Conservation (phyloP, 2,888 invertebrate species). For the Lasioglossum vierecki region DNA sequence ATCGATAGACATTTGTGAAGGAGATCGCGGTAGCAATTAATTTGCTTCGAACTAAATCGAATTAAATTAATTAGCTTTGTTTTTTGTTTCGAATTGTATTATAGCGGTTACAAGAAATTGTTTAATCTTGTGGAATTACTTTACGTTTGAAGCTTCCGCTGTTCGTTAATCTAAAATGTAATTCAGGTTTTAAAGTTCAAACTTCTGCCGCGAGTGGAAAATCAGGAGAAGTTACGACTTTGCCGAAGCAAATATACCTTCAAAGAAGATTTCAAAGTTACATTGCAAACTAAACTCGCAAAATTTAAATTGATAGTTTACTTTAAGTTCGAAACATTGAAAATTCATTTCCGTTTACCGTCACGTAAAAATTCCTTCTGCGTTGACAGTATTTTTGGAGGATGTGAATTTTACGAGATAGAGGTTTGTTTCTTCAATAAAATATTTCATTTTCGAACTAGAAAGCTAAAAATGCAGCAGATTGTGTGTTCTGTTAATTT, state of each 20-base stretch:
- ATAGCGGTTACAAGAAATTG: background rate
- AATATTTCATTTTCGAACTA: background rate
- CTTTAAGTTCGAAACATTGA: background rate
- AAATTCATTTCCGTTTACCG: background rate
- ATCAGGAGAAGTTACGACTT: slow-evolving; percentile 2
- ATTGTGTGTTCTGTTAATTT: background rate
- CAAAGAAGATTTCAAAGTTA: background rate
- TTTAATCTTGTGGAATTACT: background rate
- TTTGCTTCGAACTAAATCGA: background rate
- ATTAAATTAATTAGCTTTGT: background rate
- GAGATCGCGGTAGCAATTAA: background rate
- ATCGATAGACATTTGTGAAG: too few relatives aligned
- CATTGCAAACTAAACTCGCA: background rate
- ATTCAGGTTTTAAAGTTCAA: background rate
- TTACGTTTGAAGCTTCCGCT: background rate
- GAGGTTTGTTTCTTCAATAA: background rate
- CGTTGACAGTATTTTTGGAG: background rate
- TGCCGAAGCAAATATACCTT: background rate
- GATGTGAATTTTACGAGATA: too few relatives aligned
- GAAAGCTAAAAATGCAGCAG: background rate
- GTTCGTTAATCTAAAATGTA: background rate
- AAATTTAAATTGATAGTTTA: slow-evolving; percentile 11
- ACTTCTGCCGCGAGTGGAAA: background rate
- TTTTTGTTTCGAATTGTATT: background rate
- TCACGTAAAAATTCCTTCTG: background rate